These are phyloP conservation scores for Antheraea pernyi DNA, from an alignment of 1,140 invertebrate species.

Conservation along the genomic window DNA sequence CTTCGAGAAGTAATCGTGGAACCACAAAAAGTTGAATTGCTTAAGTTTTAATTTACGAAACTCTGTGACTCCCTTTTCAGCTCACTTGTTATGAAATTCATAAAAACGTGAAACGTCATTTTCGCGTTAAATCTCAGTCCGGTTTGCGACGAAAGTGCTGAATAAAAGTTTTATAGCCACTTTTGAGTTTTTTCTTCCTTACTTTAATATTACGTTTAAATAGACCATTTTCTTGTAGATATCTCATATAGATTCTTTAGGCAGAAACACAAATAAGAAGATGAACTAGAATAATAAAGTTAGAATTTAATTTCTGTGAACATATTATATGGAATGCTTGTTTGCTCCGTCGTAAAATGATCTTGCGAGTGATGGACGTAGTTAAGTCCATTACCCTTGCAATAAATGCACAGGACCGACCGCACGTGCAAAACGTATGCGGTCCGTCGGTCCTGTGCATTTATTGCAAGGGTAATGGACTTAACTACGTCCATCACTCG, in stretches of 20 bases:
- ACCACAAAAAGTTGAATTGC: conserved; percentile 52
- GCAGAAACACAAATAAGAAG: not conserved
- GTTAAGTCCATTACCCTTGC: too few relatives aligned
- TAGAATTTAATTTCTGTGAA: too few relatives aligned
- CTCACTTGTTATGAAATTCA: conserved; percentile 32
- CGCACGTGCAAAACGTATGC: too few relatives aligned
- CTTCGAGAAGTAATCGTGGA: conserved; percentile 30
- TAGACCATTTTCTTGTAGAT: not conserved
- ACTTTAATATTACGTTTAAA: not conserved
- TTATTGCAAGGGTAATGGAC: too few relatives aligned
- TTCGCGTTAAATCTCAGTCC: conserved; percentile 15
- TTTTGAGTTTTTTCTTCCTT: conserved; percentile 5
- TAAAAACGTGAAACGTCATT: conserved; percentile 30
- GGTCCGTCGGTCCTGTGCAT: too few relatives aligned
- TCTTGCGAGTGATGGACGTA: too few relatives aligned
- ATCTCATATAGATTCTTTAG: not conserved
- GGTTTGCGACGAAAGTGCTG: conserved; percentile 4
- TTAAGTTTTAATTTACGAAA: conserved; percentile 41
- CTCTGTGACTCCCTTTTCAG: conserved; percentile 27
- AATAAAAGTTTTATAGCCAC: conserved; percentile 16
- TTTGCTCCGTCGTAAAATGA: too few relatives aligned
- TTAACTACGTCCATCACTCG: too few relatives aligned
- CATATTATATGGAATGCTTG: too few relatives aligned
- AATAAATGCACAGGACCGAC: too few relatives aligned
- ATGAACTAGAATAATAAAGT: too few relatives aligned